These are phyloP conservation scores for Microplitis mediator DNA, from an alignment of 1,140 invertebrate species.

Conservation along the genomic window DNA sequence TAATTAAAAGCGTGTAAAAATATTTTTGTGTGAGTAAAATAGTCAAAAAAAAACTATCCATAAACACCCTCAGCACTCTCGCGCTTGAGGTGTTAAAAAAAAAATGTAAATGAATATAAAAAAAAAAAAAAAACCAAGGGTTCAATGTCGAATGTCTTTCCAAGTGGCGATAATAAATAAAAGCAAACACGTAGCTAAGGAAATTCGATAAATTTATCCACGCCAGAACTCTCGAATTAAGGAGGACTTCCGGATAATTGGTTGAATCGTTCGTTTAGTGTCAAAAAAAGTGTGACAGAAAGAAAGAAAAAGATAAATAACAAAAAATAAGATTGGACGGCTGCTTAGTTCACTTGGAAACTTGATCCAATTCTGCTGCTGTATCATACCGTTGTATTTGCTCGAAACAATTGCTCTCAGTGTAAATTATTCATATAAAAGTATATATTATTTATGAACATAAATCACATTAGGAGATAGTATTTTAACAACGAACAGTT, in stretches of 20 bases:
- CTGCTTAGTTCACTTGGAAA: conserved; percentile 41
- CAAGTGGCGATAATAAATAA: conserved; percentile 26
- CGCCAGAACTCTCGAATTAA: conserved; percentile 19
- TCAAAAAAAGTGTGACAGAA: neutral
- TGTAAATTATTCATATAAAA: neutral
- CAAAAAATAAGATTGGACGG: neutral
- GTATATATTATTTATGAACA: too few species aligned
- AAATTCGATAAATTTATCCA: conserved; percentile 32
- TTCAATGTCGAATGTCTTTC: neutral
- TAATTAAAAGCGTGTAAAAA: too few species aligned
- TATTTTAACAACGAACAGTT: too few species aligned
- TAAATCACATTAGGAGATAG: too few species aligned
- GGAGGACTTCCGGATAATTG: conserved; percentile 33
- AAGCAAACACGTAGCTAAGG: conserved; percentile 20
- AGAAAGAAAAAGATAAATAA: neutral
- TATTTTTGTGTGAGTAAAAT: too few species aligned
- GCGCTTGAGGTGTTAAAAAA: too few species aligned
- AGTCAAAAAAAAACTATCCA: too few species aligned
- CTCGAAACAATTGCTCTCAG: neutral
- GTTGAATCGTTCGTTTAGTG: conserved; percentile 30
- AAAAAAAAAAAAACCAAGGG: too few species aligned
- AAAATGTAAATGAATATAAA: too few species aligned
- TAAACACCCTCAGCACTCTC: too few species aligned
- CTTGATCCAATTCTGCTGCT: neutral
- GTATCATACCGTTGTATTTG: too few species aligned